Base-by-base conservation (phyloP, 1,140 invertebrate genomes). In the Pogonomyrmex barbatus region DNA sequence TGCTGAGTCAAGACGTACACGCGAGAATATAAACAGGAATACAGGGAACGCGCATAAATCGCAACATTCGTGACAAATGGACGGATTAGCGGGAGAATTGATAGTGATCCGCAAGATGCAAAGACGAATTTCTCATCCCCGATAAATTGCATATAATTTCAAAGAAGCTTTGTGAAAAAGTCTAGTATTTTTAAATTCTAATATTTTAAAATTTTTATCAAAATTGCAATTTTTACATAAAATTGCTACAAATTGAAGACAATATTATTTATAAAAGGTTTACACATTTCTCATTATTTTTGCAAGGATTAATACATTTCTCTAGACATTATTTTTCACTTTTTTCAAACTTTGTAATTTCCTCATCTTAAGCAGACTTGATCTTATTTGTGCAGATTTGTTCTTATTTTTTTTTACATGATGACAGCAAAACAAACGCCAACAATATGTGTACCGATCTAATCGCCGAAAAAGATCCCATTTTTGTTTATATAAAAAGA, bases 21-120 rank as follows among this genome's bases (percentile, higher is more conserved):
- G 33, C 33, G 58, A 24, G n/a, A 63, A 67, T 79, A 79, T 78
- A 78, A 78, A 78, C 52, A 78, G 58, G n/a, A 54, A 42, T 50
- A 65, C 47, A 24, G 8, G n/a, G 12, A 24, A 56, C 0, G 9
- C 14, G 65, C 24, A 81, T 81, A 83, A 83, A 83, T 83, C 68
- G 30, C 39, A 47, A 71, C 30, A 30, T 60, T 68, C 39, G 42
- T 12, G 79, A 70, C n/a, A 81, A 81, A 54, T 12, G 8, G 12
- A 52, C 24, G 60, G 82, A 78, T 85, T 85, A 65, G 47, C 47
- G 9, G 24, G 45, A 76, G 65, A 60, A 42, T 67, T 42, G 47
- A 45, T 58, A 63, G 58, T 4, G 24, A 4, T 54, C 30, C 60
- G 12, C 12, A 63, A 5, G n/a, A 2, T 12, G 24, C 45, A 9